Conservation (phyloP, 30 jellyfish, hydroid and myxozoan genomes). For the Chrysaora quinquecirrha region DNA sequence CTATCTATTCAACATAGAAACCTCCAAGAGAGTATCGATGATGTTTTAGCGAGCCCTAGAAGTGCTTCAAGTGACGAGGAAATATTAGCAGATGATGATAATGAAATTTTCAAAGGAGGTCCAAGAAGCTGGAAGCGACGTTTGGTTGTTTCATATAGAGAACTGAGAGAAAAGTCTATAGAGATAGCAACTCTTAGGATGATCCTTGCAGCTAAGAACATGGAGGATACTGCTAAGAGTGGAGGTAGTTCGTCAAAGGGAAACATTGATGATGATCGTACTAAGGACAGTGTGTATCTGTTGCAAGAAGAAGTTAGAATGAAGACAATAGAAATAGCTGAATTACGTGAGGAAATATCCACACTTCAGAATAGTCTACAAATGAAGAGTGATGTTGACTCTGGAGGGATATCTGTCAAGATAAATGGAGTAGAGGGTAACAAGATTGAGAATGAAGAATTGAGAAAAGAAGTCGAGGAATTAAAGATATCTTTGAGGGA, state of each 20-base stretch:
- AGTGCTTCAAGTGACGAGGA: slow-evolving; percentile 40
- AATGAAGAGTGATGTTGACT: slow-evolving; percentile 10
- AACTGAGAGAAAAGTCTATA: slow-evolving; percentile 74
- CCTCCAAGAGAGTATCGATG: slow-evolving; percentile 49
- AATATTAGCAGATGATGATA: slow-evolving; percentile 7
- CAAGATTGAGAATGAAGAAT: slow-evolving; percentile 45
- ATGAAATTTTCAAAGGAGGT: slow-evolving; percentile 45
- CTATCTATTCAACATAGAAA: slow-evolving; percentile 24
- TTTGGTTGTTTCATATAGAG: slow-evolving; percentile 73
- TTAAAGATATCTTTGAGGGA: slow-evolving; percentile 1
- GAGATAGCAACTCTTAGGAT: slow-evolving; percentile 77
- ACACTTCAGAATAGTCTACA: slow-evolving; percentile 20
- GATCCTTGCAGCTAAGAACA: slow-evolving; percentile 64
- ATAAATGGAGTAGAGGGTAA: slow-evolving; percentile 40
- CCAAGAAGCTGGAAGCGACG: slow-evolving; percentile 72
- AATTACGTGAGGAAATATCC: slow-evolving; percentile 34
- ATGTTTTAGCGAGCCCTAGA: slow-evolving; percentile 56
- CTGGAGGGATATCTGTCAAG: slow-evolving; percentile 7
- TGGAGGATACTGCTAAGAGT: slow-evolving; percentile 38
- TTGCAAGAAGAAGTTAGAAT: slow-evolving; percentile 23
- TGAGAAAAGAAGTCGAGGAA: slow-evolving; percentile 22
- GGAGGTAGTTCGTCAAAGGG: neutral
- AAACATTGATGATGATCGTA: slow-evolving; percentile 7
- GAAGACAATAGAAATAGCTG: slow-evolving; percentile 30
- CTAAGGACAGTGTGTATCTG: slow-evolving; percentile 24